Percentiles rank a stretch among this genome's conserved stretches.
phyloP scores from a whole-genome alignment of 2,113 vertebrate genomes.

The Epinephelus lanceolatus region DNA sequence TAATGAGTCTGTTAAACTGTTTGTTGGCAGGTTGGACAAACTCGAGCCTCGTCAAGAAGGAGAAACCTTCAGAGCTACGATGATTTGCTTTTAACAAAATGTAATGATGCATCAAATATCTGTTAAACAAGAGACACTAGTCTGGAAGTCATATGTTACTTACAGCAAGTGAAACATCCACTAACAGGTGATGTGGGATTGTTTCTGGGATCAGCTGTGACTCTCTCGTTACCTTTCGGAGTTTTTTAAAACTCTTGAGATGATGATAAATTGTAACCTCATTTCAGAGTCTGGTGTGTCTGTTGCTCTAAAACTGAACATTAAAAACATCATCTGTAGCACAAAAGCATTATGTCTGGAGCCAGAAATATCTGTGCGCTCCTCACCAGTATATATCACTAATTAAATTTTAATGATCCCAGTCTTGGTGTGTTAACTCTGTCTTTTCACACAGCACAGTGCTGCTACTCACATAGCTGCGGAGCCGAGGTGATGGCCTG shows the following conservation, averaged over 20 bases:
- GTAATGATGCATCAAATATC: neutral
- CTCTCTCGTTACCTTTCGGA: too few relatives aligned
- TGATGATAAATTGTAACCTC: neutral
- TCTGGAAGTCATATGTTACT: too few relatives aligned
- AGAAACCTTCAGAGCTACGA: neutral
- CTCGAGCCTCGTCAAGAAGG: too few relatives aligned
- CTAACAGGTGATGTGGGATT: neutral
- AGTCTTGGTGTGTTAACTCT: neutral
- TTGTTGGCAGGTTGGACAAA: too few relatives aligned
- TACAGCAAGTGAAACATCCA: neutral
- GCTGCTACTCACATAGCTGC: constrained; percentile 20
- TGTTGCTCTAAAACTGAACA: neutral
- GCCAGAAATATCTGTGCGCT: neutral
- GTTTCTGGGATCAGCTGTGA: neutral
- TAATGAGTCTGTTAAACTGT: too few relatives aligned
- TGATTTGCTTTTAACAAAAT: neutral
- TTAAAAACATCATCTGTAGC: neutral
- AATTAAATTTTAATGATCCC: neutral
- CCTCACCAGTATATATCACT: neutral
- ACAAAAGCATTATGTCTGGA: neutral
- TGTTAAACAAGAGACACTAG: neutral
- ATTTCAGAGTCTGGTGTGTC: neutral
- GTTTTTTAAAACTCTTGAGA: too few relatives aligned
- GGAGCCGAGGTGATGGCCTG: constrained; percentile 43
- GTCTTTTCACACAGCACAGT: constrained; percentile 1